These are phyloP conservation scores for Pseudomyrmex gracilis DNA, from an alignment of 1,140 invertebrate genomes.

Conservation along the genomic window DNA sequence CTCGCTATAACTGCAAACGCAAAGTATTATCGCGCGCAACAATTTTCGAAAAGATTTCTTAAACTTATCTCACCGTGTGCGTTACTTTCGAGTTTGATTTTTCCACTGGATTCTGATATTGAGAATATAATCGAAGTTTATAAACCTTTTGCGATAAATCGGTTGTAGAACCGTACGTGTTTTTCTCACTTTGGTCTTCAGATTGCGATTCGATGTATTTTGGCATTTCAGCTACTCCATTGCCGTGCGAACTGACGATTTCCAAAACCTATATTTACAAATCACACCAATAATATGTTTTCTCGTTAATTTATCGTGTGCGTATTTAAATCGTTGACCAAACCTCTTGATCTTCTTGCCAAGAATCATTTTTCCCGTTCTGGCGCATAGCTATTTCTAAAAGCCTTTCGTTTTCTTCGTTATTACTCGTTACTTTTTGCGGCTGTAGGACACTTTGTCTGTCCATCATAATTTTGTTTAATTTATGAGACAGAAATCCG, in stretches of 20 bases:
- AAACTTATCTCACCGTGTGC: slow-evolving; percentile 66
- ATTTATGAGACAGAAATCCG: slow-evolving; percentile 77
- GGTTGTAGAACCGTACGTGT: slow-evolving; percentile 81
- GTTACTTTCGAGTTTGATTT: slow-evolving; percentile 45
- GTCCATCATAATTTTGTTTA: slow-evolving; percentile 81
- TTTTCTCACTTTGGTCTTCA: slow-evolving; percentile 66
- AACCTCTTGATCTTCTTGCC: slow-evolving; percentile 87
- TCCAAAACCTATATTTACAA: slow-evolving; percentile 74
- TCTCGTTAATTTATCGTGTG: slow-evolving; percentile 6
- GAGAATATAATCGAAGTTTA: slow-evolving; percentile 88
- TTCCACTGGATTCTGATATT: slow-evolving; percentile 82
- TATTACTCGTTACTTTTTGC: slow-evolving; percentile 63
- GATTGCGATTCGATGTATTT: slow-evolving; percentile 62
- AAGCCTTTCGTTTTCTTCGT: slow-evolving; percentile 73
- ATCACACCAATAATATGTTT: neutral
- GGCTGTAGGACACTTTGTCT: slow-evolving; percentile 75
- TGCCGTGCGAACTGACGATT: slow-evolving; percentile 72
- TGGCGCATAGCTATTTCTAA: slow-evolving; percentile 75
- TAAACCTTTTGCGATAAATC: slow-evolving; percentile 88
- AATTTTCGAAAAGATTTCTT: slow-evolving; percentile 7
- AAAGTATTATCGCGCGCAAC: neutral
- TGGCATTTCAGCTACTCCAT: slow-evolving; percentile 56
- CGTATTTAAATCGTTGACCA: slow-evolving; percentile 34
- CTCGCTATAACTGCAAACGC: neutral
- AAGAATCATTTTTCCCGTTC: slow-evolving; percentile 83